Conservation (phyloP, 2,113 vertebrate species). For the Pterophyllum scalare region DNA sequence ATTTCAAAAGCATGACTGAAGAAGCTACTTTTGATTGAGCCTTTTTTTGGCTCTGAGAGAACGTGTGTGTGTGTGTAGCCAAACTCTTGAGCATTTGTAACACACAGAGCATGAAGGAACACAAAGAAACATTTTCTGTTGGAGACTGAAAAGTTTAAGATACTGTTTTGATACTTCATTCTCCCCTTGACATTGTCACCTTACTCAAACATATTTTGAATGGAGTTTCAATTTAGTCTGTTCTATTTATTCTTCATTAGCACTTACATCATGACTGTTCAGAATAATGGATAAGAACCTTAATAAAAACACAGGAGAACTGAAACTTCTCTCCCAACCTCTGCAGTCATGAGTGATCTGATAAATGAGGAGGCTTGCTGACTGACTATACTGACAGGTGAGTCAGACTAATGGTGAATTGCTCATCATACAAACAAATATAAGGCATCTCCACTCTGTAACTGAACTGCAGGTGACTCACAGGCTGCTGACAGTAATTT, state of each 20-base stretch:
- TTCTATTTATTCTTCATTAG: conserved; percentile 4
- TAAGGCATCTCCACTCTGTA: conserved; percentile 49
- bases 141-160: neutral
- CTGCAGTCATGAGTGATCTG: conserved; percentile 38
- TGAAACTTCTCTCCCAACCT: conserved; percentile 1
- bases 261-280: neutral
- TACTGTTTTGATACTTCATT: neutral
- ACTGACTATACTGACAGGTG: conserved; percentile 41
- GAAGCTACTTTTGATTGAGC: neutral
- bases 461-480: conserved; percentile 60
- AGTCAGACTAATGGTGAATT: conserved; percentile 46
- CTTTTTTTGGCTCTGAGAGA: neutral
- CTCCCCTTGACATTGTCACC: neutral
- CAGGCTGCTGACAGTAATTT: conserved; percentile 27
- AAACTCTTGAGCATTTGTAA: neutral
- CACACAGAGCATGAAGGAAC: neutral
- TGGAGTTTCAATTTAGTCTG: neutral
- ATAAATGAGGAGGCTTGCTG: conserved; percentile 28
- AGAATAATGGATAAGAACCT: neutral
- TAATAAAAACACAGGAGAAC: neutral
- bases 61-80: neutral
- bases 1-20: neutral
- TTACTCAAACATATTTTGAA: neutral
- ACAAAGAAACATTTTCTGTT: neutral
- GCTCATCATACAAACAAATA: conserved; percentile 38